These are phyloP conservation scores for Ctenicera cuprea DNA, from an alignment of 2,888 invertebrate species.

Conservation along the genomic window DNA sequence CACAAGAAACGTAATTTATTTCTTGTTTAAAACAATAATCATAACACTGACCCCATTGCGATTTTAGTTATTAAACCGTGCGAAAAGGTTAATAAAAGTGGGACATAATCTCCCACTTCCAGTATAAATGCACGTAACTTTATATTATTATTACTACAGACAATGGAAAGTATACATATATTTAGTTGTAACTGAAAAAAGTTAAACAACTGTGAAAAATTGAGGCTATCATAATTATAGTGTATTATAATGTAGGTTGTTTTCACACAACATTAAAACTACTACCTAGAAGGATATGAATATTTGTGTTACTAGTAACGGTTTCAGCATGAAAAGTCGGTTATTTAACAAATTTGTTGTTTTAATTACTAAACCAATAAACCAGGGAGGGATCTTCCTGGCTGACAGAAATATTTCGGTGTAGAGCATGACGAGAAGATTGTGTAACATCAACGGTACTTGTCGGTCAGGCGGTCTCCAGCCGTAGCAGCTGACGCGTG, in stretches of 20 bases:
- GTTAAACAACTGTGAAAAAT: too few species aligned
- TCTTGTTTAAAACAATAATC: constrained; percentile 1
- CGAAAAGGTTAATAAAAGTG: neutral
- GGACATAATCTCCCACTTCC: neutral
- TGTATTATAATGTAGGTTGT: too few species aligned
- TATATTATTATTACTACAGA: too few species aligned
- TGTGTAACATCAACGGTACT: constrained; percentile 47
- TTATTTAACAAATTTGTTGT: constrained; percentile 11
- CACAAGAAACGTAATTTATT: neutral
- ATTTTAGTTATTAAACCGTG: neutral
- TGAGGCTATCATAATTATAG: too few species aligned
- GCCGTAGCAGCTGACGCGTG: constrained; percentile 54
- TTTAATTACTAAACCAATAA: constrained; percentile 24
- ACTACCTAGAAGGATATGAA: too few species aligned
- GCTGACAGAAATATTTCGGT: constrained; percentile 33
- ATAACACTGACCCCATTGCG: neutral
- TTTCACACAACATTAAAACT: too few species aligned
- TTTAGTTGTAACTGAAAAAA: too few species aligned
- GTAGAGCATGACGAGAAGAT: constrained; percentile 40
- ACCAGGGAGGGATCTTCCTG: constrained; percentile 11
- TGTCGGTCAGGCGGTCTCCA: constrained; percentile 49
- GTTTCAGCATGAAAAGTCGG: too few species aligned
- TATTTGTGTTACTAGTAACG: too few species aligned
- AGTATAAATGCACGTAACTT: too few species aligned
- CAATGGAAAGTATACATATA: too few species aligned